A percentile compares a stretch with the other conserved stretches of the same genome.
These are phyloP conservation scores for Girardinichthys multiradiatus DNA, from an alignment of 2,113 vertebrate genomes.

Conservation along the genomic window DNA sequence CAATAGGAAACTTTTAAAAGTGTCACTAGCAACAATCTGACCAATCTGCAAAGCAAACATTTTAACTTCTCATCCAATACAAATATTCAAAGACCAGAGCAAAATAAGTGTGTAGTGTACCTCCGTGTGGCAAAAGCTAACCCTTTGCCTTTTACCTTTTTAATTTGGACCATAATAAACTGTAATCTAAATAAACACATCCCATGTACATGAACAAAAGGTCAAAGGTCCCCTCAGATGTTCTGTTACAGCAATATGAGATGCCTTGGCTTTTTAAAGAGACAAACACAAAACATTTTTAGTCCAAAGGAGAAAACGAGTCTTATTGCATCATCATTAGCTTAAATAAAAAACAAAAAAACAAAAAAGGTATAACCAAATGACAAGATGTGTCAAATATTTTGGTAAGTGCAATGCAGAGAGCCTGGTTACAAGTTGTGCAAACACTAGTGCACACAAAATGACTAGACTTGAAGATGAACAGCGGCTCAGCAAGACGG, in stretches of 20 bases:
- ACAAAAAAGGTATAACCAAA: conserved; percentile 64
- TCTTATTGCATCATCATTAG: conserved; percentile 78
- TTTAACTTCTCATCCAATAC: conserved; percentile 3
- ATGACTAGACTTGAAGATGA: conserved; percentile 36
- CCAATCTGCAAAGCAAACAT: conserved; percentile 38
- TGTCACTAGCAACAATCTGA: conserved; percentile 29
- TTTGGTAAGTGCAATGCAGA: conserved; percentile 77
- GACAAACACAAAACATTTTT: conserved; percentile 52
- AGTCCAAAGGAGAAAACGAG: conserved; percentile 47
- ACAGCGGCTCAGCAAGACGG: conserved; percentile 38
- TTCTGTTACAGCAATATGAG: conserved; percentile 65
- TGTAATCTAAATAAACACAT: conserved; percentile 25
- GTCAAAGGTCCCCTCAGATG: conserved; percentile 33
- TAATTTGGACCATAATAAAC: background rate
- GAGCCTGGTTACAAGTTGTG: conserved; percentile 62
- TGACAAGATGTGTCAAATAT: conserved; percentile 69
- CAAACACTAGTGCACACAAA: conserved; percentile 62
- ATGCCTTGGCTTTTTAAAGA: conserved; percentile 72
- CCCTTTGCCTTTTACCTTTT: too few species aligned
- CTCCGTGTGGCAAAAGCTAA: background rate
- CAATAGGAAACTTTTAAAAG: conserved; percentile 5
- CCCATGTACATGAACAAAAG: conserved; percentile 17
- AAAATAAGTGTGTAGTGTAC: conserved; percentile 27
- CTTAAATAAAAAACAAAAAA: conserved; percentile 41
- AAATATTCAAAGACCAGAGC: conserved; percentile 4